A percentile compares a stretch with the other conserved stretches of the same genome.
phyloP scores from a whole-genome alignment of 2,113 vertebrate species.

The Perognathus longimembris region DNA sequence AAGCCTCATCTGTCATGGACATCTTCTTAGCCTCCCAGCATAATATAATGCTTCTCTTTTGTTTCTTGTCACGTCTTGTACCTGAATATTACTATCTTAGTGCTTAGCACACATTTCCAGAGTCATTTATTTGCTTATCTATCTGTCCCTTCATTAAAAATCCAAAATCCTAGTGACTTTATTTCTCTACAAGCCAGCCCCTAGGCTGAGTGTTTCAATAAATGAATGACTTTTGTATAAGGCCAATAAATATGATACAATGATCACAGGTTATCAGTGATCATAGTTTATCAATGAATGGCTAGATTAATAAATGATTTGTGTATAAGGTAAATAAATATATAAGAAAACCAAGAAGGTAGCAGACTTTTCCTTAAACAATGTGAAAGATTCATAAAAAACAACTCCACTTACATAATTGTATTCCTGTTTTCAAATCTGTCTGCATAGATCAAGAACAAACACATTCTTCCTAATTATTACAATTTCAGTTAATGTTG shows the following conservation, averaged over 20 bases:
- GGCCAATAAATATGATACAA: slow-evolving; percentile 6
- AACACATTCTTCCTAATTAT: slow-evolving; percentile 19
- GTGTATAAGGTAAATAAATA: not conserved
- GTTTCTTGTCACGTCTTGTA: not conserved
- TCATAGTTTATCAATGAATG: not conserved
- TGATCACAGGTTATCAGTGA: not conserved
- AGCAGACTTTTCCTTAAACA: not conserved
- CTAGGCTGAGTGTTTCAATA: not conserved
- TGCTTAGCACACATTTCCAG: not conserved
- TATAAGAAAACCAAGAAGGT: not conserved
- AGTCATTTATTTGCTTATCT: slow-evolving; percentile 1
- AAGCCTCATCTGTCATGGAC: not conserved
- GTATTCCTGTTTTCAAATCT: slow-evolving; percentile 22
- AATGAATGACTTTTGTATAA: not conserved
- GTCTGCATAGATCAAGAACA: not conserved
- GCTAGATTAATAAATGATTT: not conserved
- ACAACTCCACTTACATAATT: not conserved
- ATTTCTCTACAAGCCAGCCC: not conserved
- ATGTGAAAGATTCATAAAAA: not conserved
- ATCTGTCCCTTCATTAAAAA: not conserved
- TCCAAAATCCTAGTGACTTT: not conserved
- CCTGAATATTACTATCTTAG: not conserved
- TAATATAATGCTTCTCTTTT: not conserved
- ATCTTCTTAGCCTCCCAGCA: not conserved
- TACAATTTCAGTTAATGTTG: not conserved